Evolutionary conservation across 1,140 invertebrate genomes (phyloP).

Genomic region (Delia radicum): DNA sequence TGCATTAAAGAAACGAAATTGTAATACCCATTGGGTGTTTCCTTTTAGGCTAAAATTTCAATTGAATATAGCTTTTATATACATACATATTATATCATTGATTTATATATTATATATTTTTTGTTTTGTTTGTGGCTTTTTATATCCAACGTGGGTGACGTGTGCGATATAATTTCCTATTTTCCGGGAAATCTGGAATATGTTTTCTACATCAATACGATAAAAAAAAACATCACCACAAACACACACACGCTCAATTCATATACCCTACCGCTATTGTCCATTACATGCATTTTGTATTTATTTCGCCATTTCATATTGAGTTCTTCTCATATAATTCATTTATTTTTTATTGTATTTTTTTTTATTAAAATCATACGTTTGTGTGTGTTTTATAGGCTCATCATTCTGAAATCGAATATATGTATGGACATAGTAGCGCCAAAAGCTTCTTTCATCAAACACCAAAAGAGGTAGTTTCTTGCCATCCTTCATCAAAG

Average conservation of each 20-base stretch:
- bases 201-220: neutral
- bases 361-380: neutral
- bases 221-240: constrained; percentile 16
- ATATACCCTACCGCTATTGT: too few species aligned
- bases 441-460: constrained; percentile 31
- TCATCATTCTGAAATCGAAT: constrained; percentile 90
- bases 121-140: constrained; percentile 18
- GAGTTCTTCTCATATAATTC: neutral
- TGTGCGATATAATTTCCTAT: neutral
- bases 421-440: constrained; percentile 71
- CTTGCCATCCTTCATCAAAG: neutral
- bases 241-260: neutral
- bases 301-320: neutral
- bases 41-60: neutral
- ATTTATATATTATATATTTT: neutral
- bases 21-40: neutral
- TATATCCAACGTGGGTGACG: neutral
- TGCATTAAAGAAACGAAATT: neutral
- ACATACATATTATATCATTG: neutral
- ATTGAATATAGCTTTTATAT: neutral
- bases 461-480: constrained; percentile 42
- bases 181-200: constrained; percentile 1
- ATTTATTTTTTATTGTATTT: neutral
- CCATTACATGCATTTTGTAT: neutral
- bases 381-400: constrained; percentile 63